Evolutionary conservation across 2,888 invertebrate genomes (phyloP).

Genomic region (Chloromyia formosa): DNA sequence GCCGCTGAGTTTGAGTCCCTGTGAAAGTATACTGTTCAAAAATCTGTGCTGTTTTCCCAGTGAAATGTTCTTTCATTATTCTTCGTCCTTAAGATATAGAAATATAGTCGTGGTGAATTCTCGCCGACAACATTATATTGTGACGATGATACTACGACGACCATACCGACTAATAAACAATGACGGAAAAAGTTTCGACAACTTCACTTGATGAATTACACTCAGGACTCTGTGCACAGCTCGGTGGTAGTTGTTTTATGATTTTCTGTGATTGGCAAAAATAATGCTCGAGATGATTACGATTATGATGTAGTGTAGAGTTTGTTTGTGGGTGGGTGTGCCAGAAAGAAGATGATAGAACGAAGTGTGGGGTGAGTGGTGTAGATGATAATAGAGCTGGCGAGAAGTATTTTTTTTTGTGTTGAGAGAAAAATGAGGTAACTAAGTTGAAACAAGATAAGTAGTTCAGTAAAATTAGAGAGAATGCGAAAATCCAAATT

Average conservation of each 20-base stretch:
- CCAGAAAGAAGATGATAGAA: too few relatives aligned
- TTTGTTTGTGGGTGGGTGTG: too few relatives aligned
- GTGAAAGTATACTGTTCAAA: background rate
- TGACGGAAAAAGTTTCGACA: conserved; percentile 27
- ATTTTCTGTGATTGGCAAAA: conserved; percentile 31
- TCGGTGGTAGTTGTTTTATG: background rate
- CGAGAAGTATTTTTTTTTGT: too few relatives aligned
- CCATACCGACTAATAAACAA: conserved; percentile 1
- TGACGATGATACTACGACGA: background rate
- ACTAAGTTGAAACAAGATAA: too few relatives aligned
- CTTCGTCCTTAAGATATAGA: background rate
- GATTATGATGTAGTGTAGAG: conserved; percentile 3
- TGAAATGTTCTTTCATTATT: background rate
- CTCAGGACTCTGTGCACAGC: background rate
- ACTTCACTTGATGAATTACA: conserved; percentile 25
- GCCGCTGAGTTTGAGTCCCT: background rate
- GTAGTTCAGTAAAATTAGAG: too few relatives aligned
- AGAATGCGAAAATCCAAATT: too few relatives aligned
- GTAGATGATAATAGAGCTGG: too few relatives aligned
- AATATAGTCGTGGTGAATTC: background rate
- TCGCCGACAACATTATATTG: conserved; percentile 13
- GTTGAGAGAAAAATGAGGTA: too few relatives aligned
- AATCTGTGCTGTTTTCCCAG: conserved; percentile 24
- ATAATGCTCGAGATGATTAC: conserved; percentile 29
- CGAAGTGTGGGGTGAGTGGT: too few relatives aligned